Evolutionary conservation across 2,797 vertebrate species (phyloP).

Genomic region (Apogon hyalosoma): DNA sequence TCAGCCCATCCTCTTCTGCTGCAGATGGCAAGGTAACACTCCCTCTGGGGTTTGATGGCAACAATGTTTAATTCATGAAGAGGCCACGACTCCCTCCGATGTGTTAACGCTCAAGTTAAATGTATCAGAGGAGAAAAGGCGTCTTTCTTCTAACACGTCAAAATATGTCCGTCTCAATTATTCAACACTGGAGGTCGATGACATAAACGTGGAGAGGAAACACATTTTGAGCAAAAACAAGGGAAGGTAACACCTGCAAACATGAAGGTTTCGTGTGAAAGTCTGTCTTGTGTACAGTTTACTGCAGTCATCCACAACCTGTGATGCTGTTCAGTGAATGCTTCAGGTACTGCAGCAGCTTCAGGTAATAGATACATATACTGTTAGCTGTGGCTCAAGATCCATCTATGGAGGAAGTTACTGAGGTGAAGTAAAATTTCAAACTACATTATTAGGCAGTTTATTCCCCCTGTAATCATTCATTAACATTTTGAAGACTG

Average conservation of each 20-base stretch:
- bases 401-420: no score
- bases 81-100: conserved; percentile 29
- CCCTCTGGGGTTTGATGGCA: conserved; percentile 54
- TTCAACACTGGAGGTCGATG: conserved; percentile 37
- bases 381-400: no score
- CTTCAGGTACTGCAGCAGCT: no score
- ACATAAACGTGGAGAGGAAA: conserved; percentile 30
- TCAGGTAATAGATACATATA: no score
- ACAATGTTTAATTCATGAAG: conserved; percentile 69
- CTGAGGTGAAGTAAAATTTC: no score
- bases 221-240: conserved; percentile 16
- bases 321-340: conserved; percentile 34
- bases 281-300: conserved; percentile 16
- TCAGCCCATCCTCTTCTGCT: conserved; percentile 25
- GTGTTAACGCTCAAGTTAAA: conserved; percentile 43
- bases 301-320: conserved; percentile 3
- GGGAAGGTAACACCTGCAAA: conserved; percentile 12
- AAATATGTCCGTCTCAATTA: conserved; percentile 57
- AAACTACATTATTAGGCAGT: no score
- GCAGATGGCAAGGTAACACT: conserved; percentile 46
- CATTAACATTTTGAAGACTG: no score
- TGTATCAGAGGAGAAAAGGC: conserved; percentile 45
- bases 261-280: conserved; percentile 19
- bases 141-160: conserved; percentile 18
- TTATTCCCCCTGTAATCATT: no score